phyloP scores from a whole-genome alignment of 2,113 vertebrate species.

The Brachypteracias leptosomus region DNA sequence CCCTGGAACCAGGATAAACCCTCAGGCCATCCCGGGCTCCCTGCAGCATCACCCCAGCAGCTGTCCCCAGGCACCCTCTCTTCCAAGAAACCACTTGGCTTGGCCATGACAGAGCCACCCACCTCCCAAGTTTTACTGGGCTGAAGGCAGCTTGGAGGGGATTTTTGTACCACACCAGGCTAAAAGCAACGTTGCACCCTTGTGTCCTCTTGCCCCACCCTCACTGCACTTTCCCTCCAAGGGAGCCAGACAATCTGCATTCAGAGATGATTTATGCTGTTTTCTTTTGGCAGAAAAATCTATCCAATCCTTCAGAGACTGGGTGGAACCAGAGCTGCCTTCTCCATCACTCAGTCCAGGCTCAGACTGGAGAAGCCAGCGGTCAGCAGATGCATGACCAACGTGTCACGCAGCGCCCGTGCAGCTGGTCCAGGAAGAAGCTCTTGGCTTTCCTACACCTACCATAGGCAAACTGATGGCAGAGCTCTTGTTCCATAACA shows the following conservation, averaged over 20 bases:
- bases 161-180: neutral
- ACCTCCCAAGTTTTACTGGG: neutral
- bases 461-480: neutral
- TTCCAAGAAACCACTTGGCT: neutral
- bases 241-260: neutral
- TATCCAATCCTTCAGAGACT: constrained; percentile 32
- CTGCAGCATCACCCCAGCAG: neutral
- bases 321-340: constrained; percentile 50
- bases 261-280: constrained; percentile 29
- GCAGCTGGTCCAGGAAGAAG: neutral
- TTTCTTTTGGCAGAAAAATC: constrained; percentile 51
- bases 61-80: neutral
- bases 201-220: constrained; percentile 14
- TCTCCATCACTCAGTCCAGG: neutral
- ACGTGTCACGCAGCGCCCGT: neutral
- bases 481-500: neutral
- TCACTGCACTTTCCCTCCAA: constrained; percentile 11
- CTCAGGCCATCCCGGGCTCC: neutral
- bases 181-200: neutral
- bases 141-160: neutral
- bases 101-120: neutral
- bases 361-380: neutral
- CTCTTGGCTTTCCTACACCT: neutral
- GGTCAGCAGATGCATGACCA: neutral
- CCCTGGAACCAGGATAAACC: neutral